These are phyloP conservation scores for Drosophila mimetica DNA, from an alignment of 2,888 invertebrate genomes.

Conservation along the genomic window DNA sequence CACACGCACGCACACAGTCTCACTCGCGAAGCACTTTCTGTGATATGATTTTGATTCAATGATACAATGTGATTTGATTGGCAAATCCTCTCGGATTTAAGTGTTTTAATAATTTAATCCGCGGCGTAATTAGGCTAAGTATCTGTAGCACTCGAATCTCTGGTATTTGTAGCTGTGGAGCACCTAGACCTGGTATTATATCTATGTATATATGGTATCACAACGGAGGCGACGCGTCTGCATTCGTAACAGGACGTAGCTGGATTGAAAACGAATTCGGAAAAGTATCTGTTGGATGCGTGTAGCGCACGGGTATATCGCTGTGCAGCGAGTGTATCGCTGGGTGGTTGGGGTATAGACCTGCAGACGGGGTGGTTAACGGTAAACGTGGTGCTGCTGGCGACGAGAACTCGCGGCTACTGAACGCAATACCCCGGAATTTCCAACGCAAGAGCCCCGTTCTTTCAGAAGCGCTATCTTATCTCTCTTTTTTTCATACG, in stretches of 20 bases:
- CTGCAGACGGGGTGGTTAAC: slow-evolving; percentile 29
- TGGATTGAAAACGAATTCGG: slow-evolving; percentile 81
- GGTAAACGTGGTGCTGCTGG: slow-evolving; percentile 39
- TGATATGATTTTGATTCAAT: slow-evolving; percentile 16
- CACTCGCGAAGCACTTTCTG: slow-evolving; percentile 35
- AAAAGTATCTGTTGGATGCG: slow-evolving; percentile 77
- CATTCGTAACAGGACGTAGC: slow-evolving; percentile 81
- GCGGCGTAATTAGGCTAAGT: slow-evolving; percentile 82
- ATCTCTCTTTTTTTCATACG: slow-evolving; percentile 51
- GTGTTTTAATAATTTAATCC: slow-evolving; percentile 83
- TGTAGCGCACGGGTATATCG: slow-evolving; percentile 26
- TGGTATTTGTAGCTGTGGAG: neutral
- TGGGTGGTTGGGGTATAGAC: slow-evolving; percentile 27
- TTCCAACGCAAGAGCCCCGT: slow-evolving; percentile 26
- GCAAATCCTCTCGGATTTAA: slow-evolving; percentile 26
- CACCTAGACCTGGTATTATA: slow-evolving; percentile 31
- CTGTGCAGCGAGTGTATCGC: neutral
- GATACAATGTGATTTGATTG: slow-evolving; percentile 17
- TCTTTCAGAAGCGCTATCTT: slow-evolving; percentile 47
- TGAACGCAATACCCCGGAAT: slow-evolving; percentile 32
- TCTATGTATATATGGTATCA: slow-evolving; percentile 44
- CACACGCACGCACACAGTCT: slow-evolving; percentile 21
- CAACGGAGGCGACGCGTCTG: slow-evolving; percentile 82
- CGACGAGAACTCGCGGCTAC: slow-evolving; percentile 41
- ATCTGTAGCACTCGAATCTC: slow-evolving; percentile 54